These are phyloP conservation scores for Matsumurasca onukii DNA, from an alignment of 1,140 invertebrate genomes.

Conservation along the genomic window DNA sequence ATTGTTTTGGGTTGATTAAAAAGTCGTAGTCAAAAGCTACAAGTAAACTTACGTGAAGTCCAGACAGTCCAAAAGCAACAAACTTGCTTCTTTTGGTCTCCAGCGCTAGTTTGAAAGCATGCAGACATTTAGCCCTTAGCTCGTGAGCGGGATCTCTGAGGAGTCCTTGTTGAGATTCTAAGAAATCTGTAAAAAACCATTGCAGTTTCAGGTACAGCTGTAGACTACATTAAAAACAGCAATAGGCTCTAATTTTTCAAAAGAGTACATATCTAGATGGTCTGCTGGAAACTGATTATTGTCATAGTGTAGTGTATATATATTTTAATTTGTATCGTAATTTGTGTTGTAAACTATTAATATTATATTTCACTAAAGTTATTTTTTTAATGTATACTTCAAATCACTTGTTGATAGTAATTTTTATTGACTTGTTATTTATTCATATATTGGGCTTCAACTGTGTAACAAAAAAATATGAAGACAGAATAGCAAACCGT, in stretches of 20 bases:
- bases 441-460: too few species aligned
- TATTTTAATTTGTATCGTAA: background rate
- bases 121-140: constrained; percentile 77
- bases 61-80: constrained; percentile 74
- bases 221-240: background rate
- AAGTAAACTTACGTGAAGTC: constrained; percentile 72
- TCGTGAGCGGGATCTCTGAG: constrained; percentile 79
- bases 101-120: constrained; percentile 79
- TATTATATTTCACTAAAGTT: background rate
- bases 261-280: background rate
- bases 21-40: too few species aligned
- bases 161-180: constrained; percentile 76
- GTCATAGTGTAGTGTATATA: background rate
- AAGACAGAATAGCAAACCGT: too few species aligned
- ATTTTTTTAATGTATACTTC: too few species aligned
- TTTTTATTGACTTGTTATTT: too few species aligned
- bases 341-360: background rate
- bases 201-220: background rate
- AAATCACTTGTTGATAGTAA: too few species aligned
- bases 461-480: too few species aligned
- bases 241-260: background rate
- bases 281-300: background rate
- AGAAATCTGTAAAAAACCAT: constrained; percentile 64
- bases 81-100: constrained; percentile 85
- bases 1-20: too few species aligned